These are phyloP conservation scores for Notocelia uddmanniana DNA, from an alignment of 2,888 invertebrate species.

Conservation along the genomic window DNA sequence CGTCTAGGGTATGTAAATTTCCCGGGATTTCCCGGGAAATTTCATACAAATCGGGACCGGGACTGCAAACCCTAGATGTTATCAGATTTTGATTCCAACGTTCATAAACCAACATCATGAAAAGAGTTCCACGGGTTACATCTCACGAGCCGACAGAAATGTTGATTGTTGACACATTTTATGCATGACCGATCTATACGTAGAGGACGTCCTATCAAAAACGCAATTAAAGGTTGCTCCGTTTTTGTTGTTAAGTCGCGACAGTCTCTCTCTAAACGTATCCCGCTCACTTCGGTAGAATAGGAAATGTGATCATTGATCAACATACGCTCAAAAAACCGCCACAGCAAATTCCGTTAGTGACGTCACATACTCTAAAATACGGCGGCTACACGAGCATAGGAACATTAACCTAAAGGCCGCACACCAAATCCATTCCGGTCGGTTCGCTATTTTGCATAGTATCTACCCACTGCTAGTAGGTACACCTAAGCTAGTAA, in stretches of 20 bases:
- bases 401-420: conserved; percentile 30
- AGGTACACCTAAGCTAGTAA: not conserved
- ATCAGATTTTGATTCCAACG: too few species aligned
- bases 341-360: conserved; percentile 15
- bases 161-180: not conserved
- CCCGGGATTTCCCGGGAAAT: too few species aligned
- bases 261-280: conserved; percentile 2
- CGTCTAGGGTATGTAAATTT: too few species aligned
- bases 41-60: too few species aligned
- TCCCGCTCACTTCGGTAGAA: conserved; percentile 3
- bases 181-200: not conserved
- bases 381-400: not conserved
- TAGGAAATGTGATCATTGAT: conserved; percentile 32
- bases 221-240: not conserved
- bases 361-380: conserved; percentile 28
- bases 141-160: not conserved
- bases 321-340: conserved; percentile 24
- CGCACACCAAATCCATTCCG: conserved; percentile 24
- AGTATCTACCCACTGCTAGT: conserved; percentile 6
- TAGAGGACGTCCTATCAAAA: conserved; percentile 1
- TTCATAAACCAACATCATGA: not conserved
- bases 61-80: too few species aligned
- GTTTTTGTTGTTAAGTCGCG: conserved; percentile 15
- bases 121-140: not conserved
- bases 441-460: conserved; percentile 33